Percentiles rank a stretch among this genome's conserved stretches.
phyloP scores from a whole-genome alignment of 2,113 vertebrate species.

The Stictonetta naevosa region DNA sequence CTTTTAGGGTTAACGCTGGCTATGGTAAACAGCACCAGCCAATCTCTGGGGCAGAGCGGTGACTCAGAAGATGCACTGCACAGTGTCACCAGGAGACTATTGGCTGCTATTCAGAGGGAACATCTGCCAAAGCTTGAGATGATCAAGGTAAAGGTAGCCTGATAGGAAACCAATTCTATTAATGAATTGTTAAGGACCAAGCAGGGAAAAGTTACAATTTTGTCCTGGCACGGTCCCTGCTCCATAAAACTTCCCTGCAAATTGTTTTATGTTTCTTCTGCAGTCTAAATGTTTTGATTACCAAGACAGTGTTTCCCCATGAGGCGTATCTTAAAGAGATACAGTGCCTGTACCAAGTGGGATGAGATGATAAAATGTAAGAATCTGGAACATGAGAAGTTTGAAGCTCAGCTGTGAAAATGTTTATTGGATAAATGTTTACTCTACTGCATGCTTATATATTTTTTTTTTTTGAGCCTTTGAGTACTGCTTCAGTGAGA shows the following conservation, averaged over 20 bases:
- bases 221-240: not conserved
- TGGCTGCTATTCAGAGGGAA: not conserved
- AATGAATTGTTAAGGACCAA: not conserved
- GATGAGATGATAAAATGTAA: constrained; percentile 68
- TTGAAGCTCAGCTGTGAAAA: constrained; percentile 73
- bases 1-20: not conserved
- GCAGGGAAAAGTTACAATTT: not conserved
- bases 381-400: constrained; percentile 63
- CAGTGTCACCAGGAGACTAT: not conserved
- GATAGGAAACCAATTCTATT: not conserved
- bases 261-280: constrained; percentile 3
- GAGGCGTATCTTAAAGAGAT: constrained; percentile 49
- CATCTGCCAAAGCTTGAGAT: not conserved
- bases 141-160: not conserved
- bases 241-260: constrained; percentile 23
- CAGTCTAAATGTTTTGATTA: constrained; percentile 67
- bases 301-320: constrained; percentile 49
- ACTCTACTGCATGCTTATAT: not conserved
- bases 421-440: constrained; percentile 61
- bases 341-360: constrained; percentile 54
- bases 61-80: not conserved
- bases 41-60: not conserved
- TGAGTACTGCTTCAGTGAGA: constrained; percentile 36
- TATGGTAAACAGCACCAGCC: not conserved
- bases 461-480: constrained; percentile 56